These are phyloP conservation scores for Temnothorax ravouxi DNA, from an alignment of 2,888 invertebrate genomes.

Conservation along the genomic window DNA sequence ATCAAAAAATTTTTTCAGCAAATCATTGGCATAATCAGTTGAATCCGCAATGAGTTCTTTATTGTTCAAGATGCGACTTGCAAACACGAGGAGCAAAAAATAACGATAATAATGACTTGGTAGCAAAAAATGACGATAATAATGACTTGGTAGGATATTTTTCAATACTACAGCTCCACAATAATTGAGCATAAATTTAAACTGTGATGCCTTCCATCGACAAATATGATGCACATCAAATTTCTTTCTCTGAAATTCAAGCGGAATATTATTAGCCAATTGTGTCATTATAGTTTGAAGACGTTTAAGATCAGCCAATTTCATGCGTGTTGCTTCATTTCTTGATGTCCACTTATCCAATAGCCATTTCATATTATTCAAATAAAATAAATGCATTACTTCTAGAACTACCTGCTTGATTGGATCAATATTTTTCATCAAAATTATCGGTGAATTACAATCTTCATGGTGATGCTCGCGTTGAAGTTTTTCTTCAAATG, in stretches of 20 bases:
- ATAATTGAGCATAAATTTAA: neutral
- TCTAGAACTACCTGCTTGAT: neutral
- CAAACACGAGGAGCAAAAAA: neutral
- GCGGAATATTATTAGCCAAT: neutral
- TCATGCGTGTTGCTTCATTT: neutral
- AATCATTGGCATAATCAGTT: neutral
- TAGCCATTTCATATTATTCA: neutral
- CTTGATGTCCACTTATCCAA: constrained; percentile 6
- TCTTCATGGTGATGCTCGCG: neutral
- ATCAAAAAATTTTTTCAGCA: neutral
- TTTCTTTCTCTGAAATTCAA: constrained; percentile 10
- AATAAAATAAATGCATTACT: constrained; percentile 10
- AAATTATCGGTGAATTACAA: neutral
- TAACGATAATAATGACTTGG: neutral
- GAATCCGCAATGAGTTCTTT: neutral
- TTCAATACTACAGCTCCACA: neutral
- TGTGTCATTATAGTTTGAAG: neutral
- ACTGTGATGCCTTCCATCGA: neutral
- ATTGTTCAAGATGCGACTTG: constrained; percentile 9
- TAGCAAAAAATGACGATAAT: constrained; percentile 11
- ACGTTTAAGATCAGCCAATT: neutral
- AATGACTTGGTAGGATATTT: neutral
- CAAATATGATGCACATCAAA: neutral
- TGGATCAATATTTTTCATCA: neutral
- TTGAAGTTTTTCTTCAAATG: constrained; percentile 10